Evolutionary conservation across 1,140 invertebrate genomes (phyloP).

Genomic region (Pachypeltis micranthus): DNA sequence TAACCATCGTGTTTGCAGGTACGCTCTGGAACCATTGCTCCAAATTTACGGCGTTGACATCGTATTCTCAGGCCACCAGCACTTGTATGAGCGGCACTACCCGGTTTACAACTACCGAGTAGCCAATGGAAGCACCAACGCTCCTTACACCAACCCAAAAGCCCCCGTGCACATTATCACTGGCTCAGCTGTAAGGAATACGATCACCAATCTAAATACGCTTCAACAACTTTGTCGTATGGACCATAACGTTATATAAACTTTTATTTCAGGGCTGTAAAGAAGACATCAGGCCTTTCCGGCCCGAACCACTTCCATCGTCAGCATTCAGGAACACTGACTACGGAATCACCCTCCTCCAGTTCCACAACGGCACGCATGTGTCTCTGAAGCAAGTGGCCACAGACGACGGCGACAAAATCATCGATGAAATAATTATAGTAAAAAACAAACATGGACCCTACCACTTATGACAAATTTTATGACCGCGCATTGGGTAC

Average conservation of each 20-base stretch:
- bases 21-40: constrained; percentile 70
- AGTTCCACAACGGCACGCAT: constrained; percentile 72
- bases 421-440: neutral
- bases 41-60: constrained; percentile 82
- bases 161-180: constrained; percentile 88
- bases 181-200: constrained; percentile 65
- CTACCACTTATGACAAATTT: too few relatives aligned
- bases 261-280: constrained; percentile 35
- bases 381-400: constrained; percentile 85
- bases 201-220: neutral
- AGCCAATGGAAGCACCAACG: neutral
- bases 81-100: constrained; percentile 73
- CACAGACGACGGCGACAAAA: constrained; percentile 45
- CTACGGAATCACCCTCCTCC: constrained; percentile 85
- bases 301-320: constrained; percentile 44
- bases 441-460: neutral
- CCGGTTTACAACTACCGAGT: constrained; percentile 7
- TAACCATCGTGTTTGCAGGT: constrained; percentile 24
- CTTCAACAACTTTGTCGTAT: neutral
- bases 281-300: constrained; percentile 35
- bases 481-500: too few relatives aligned
- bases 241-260: constrained; percentile 41
- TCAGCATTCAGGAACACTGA: constrained; percentile 76
- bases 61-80: constrained; percentile 89
- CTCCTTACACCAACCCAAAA: constrained; percentile 61